These are phyloP conservation scores for Mesochorus sp. DNA, from an alignment of 2,888 invertebrate genomes.

Conservation along the genomic window DNA sequence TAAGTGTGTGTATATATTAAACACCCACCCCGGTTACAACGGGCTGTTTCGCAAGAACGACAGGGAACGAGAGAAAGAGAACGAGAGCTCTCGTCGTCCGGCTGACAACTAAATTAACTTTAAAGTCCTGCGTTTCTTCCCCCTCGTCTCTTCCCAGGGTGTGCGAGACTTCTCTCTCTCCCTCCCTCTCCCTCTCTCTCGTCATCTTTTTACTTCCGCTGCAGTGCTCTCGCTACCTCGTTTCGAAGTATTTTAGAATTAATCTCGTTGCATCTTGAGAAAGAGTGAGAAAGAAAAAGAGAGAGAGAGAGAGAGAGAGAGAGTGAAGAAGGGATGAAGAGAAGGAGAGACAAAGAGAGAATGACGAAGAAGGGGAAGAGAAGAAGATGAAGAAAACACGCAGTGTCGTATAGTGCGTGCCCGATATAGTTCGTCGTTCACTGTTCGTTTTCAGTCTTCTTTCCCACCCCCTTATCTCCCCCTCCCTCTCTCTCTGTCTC, in stretches of 20 bases:
- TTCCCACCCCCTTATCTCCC: slow-evolving; percentile 12
- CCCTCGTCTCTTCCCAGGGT: slow-evolving; percentile 44
- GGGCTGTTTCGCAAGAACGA: slow-evolving; percentile 8
- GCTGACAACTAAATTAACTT: slow-evolving; percentile 76
- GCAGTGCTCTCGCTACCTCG: slow-evolving; percentile 21
- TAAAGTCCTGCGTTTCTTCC: slow-evolving; percentile 66
- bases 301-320: background rate
- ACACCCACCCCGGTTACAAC: slow-evolving; percentile 10
- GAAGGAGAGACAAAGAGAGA: background rate
- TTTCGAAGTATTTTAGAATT: slow-evolving; percentile 65
- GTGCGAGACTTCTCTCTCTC: slow-evolving; percentile 28
- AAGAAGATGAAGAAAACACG: background rate
- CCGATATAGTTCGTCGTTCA: slow-evolving; percentile 22
- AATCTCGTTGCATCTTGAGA: slow-evolving; percentile 53
- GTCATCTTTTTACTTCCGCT: slow-evolving; percentile 4
- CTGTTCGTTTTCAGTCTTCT: slow-evolving; percentile 5
- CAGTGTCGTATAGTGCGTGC: slow-evolving; percentile 30
- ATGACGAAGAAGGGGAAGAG: background rate
- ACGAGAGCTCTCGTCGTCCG: slow-evolving; percentile 54
- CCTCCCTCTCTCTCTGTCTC: slow-evolving; percentile 4
- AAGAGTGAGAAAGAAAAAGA: slow-evolving; percentile 7
- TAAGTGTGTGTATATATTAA: no score
- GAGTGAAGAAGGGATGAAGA: no score
- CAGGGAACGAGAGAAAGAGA: slow-evolving; percentile 10
- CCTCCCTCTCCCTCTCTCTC: background rate